Conservation (phyloP, 2,113 vertebrate species). For the Tyrannus savana region DNA sequence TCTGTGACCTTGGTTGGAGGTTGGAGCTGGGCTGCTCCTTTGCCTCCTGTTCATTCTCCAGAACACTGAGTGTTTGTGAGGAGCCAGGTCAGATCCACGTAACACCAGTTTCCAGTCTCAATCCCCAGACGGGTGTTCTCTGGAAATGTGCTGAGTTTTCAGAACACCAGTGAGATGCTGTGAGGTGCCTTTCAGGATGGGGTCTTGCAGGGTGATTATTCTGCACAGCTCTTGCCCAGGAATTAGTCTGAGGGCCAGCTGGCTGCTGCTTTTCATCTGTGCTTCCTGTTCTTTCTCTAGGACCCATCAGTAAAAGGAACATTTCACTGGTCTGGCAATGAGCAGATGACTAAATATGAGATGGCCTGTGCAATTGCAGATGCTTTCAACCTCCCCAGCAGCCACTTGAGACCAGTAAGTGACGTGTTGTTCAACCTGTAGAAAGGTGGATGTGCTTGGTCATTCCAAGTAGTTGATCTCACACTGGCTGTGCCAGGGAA, state of each 20-base stretch:
- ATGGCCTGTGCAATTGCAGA: constrained; percentile 92
- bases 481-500: neutral
- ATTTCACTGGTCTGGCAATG: constrained; percentile 93
- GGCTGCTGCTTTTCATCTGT: neutral
- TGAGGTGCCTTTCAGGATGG: neutral
- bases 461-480: neutral
- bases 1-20: neutral
- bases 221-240: neutral
- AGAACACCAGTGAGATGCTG: neutral
- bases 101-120: neutral
- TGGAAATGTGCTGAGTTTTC: accelerated
- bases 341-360: constrained; percentile 98
- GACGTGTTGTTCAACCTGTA: neutral
- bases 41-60: neutral
- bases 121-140: accelerated
- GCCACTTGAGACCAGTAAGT: constrained; percentile 90
- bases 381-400: constrained; percentile 91
- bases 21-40: neutral
- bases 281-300: constrained; percentile 59
- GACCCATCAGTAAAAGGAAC: constrained; percentile 88
- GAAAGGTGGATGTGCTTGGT: neutral
- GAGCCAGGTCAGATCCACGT: neutral
- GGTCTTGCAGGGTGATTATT: neutral
- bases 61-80: neutral
- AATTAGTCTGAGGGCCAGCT: neutral